Evolutionary conservation across 2,797 vertebrate genomes (phyloP), one percentile per base, ranked within the genome.

Genomic region (Liparis tanakae): DNA sequence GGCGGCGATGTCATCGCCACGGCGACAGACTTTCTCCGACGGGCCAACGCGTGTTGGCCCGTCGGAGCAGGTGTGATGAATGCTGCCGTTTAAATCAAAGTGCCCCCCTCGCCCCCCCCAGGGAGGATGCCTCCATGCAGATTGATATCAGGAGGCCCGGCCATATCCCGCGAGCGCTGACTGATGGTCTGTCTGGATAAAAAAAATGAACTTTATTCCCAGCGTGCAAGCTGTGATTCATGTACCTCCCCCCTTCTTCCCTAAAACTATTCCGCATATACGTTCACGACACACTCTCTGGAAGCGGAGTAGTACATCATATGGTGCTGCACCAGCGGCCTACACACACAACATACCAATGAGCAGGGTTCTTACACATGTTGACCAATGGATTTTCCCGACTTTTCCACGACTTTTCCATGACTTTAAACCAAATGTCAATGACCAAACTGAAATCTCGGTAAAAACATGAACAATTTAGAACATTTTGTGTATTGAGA

Each of bases 101-200:
- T 83, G 72, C 83, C 76, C 83, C 76, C 67, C 73, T 72, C 80
- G 37, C 74, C 70, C 63, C 63, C 83, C 92, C 83, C 91, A 79
- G 84, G 73, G 80, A 85, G 74, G 89, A 88, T 89, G 86, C 84
- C 87, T 86, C 86, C 83, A 81, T 87, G 79, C 89, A 94, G 92
- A 94, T 92, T 94, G 92, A 94, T 94, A 94, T 94, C 90, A 81
- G 88, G 85, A 84, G 87, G 85, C 83, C 77, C 78, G 60, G 79
- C 87, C 78, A 82, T 85, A 88, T 88, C 89, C 88, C 85, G 88
- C 76, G 79, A 85, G 83, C 63, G 66, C 84, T 94, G 94, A 95
- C 83, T 90, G 93, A 95, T 95, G 92, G 91, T 91, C 84, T 93
- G 92, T 91, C 94, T 80, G 83, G 91, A 92, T 94, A 94, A 93